Evolutionary conservation across 2,113 vertebrate species (phyloP).

Genomic region (Grammomys dolichurus): DNA sequence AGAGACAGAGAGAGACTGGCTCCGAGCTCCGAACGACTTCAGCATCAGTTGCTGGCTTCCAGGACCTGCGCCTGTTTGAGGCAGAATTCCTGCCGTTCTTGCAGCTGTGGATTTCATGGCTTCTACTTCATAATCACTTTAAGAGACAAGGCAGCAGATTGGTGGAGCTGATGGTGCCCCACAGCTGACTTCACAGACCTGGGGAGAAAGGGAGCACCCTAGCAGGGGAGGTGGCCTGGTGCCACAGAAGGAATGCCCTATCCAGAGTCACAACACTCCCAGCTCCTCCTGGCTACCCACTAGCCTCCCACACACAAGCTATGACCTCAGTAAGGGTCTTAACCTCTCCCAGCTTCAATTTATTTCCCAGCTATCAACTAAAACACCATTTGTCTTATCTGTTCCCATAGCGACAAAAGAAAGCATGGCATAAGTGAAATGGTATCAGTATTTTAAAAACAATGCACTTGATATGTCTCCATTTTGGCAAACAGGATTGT

Average conservation of each 20-base stretch:
- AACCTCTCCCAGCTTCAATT: background rate
- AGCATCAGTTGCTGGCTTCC: conserved; percentile 73
- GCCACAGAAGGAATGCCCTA: background rate
- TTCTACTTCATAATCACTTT: conserved; percentile 77
- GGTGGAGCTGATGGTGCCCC: conserved; percentile 58
- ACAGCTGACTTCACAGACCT: conserved; percentile 19
- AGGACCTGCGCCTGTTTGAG: conserved; percentile 67
- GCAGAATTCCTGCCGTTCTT: conserved; percentile 70
- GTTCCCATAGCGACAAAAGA: background rate
- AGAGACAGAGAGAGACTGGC: conserved; percentile 60
- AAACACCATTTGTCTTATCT: background rate
- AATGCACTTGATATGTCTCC: background rate
- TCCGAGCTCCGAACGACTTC: conserved; percentile 65
- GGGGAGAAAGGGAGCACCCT: background rate
- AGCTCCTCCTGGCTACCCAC: background rate
- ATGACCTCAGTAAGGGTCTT: conserved; percentile 21
- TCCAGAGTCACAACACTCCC: background rate
- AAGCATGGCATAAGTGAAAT: background rate
- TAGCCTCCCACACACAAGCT: background rate
- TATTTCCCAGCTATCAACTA: conserved; percentile 23
- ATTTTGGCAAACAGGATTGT: background rate
- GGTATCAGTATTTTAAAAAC: background rate
- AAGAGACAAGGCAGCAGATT: conserved; percentile 73
- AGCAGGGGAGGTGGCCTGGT: background rate
- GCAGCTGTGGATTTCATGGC: conserved; percentile 63